Percentiles rank a stretch among this genome's conserved stretches.
Evolutionary conservation across 2,113 vertebrate species (phyloP).

Genomic region (Naja naja): DNA sequence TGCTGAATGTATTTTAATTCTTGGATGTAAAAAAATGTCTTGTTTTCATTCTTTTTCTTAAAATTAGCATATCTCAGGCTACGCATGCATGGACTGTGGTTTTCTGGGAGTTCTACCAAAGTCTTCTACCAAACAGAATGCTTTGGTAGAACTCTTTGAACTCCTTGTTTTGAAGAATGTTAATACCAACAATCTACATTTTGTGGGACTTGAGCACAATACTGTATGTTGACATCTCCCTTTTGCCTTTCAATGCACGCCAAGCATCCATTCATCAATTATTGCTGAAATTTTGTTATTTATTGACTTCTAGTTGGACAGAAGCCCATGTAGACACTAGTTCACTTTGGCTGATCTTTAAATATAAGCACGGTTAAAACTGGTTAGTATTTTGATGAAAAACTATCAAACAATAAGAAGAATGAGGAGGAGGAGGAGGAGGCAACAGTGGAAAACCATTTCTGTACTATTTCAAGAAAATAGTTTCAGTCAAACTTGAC

Average conservation of each 20-base stretch:
- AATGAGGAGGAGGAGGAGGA: neutral
- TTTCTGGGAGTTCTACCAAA: too few relatives aligned
- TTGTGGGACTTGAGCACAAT: neutral
- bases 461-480: neutral
- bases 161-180: neutral
- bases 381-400: neutral
- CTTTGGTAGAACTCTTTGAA: too few relatives aligned
- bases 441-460: neutral
- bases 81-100: neutral
- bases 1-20: neutral
- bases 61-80: neutral
- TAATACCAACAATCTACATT: neutral
- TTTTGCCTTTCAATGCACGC: neutral
- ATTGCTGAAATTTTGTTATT: neutral
- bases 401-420: neutral
- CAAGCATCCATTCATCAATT: neutral
- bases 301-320: neutral
- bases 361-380: neutral
- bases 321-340: neutral
- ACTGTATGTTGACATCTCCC: neutral
- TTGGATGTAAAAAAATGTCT: neutral
- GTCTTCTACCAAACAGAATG: neutral
- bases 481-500: neutral
- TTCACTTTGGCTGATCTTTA: neutral
- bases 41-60: neutral